Base-by-base conservation (phyloP, 2,797 vertebrate genomes). In the Lepidocolaptes lacrymiger region DNA sequence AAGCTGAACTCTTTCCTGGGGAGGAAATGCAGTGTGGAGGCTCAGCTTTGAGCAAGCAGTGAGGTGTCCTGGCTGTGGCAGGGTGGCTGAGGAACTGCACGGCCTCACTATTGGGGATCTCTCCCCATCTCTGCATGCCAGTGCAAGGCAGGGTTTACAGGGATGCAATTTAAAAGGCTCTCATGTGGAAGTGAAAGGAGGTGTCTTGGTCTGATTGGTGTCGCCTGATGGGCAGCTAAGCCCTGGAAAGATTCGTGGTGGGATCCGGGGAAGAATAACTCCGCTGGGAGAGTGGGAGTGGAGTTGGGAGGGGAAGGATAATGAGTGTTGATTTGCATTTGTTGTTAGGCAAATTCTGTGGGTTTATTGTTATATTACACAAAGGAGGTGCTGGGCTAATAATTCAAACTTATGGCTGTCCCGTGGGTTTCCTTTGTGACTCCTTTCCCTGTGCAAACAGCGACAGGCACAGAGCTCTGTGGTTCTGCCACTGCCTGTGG, bases 221-320 rank as follows among this genome's bases (percentile, higher is more conserved):
- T 41, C 16, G 5, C 93, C 79, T 54, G 88, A 89, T 64, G 88
- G 66, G 82, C 48, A 62, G 94, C 73, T 81, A 51, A 95, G 73
- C 88, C 73, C 88, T 73, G 39, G 79, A 4, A 91, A 95, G 93
- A 86, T 92, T 69, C 90, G 62, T 2, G 2, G 12, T 89, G 85
- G 85, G 73, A 95, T 88, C 69, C 51, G 66, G 89, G 94, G 82
- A 8, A 90, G 91, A 94, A 95, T 2, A 91, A 52, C 64, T 24
- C 1, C 72, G 58, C 85, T 44, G 82, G 4, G 51, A 34, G 95
- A 54, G 88, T 86, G 83, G 83, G 95, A 86, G 79, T 20, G 18
- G 77, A 83, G 64, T 1, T 23, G 84, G 66, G 66, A 88, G 62
- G 46, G n/a, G 62, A 86, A 6, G 64, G 88, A 39, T 78, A 76